phyloP scores from a whole-genome alignment of 2,113 vertebrate species.

The Grallaria varia region DNA sequence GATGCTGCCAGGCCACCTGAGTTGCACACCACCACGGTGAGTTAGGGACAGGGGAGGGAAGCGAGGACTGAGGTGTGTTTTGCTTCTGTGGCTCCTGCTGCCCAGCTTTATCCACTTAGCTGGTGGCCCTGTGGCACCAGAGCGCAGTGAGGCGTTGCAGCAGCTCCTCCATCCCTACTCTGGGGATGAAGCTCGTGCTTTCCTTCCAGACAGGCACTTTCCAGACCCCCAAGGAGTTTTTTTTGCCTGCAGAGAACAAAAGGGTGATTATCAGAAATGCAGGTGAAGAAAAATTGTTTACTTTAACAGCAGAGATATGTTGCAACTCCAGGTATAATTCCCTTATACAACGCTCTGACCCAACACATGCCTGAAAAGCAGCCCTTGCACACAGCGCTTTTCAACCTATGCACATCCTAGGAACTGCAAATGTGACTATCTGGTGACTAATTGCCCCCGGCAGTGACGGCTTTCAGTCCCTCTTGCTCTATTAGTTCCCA shows the following conservation, averaged over 20 bases:
- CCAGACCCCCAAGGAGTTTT: not conserved
- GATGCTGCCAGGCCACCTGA: not conserved
- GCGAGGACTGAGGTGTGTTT: not conserved
- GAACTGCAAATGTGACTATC: not conserved
- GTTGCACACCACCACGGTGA: fast-evolving
- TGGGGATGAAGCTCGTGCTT: fast-evolving
- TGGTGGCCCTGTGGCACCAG: not conserved
- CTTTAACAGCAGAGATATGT: not conserved
- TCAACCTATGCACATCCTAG: not conserved
- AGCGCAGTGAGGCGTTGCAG: not conserved
- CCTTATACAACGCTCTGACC: not conserved
- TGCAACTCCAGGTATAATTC: not conserved
- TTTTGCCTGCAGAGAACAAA: not conserved
- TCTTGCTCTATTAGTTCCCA: not conserved
- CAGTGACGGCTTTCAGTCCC: not conserved
- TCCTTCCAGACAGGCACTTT: not conserved
- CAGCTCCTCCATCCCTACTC: not conserved
- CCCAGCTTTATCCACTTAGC: not conserved
- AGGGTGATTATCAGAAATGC: not conserved
- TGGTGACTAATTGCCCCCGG: not conserved
- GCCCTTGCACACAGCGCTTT: not conserved
- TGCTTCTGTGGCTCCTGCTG: fast-evolving
- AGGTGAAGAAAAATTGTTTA: not conserved
- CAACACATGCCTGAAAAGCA: not conserved
- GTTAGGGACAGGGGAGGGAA: not conserved